Evolutionary conservation across 2,797 vertebrate species (phyloP).

Genomic region (Coranthus polyacanthus): DNA sequence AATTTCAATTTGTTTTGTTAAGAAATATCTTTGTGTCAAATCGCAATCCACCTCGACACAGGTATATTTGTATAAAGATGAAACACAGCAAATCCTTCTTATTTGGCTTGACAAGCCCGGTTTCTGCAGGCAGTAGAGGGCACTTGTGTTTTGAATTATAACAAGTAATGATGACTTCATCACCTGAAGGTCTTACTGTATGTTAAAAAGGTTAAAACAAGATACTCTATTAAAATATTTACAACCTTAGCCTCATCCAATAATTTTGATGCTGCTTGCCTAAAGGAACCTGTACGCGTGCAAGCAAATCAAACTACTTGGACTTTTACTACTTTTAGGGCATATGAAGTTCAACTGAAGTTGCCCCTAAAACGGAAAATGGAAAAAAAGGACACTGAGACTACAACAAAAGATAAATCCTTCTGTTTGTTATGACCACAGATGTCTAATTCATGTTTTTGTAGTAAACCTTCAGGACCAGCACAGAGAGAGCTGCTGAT

Average conservation of each 20-base stretch:
- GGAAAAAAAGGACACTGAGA: neutral
- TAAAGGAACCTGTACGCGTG: neutral
- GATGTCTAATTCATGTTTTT: neutral
- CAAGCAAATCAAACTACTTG: neutral
- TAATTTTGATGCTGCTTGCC: neutral
- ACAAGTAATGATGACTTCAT: constrained; percentile 7
- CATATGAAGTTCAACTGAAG: too few species aligned
- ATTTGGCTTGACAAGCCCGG: constrained; percentile 6
- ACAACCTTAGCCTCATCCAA: neutral
- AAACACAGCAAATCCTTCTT: constrained; percentile 4
- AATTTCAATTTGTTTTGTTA: too few species aligned
- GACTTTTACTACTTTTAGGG: neutral
- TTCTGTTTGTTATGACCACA: neutral
- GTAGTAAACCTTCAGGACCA: neutral
- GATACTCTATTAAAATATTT: constrained; percentile 6
- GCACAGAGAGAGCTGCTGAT: constrained; percentile 24
- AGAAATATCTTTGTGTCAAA: constrained; percentile 10
- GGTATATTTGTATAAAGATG: constrained; percentile 6
- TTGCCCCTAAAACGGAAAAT: too few species aligned
- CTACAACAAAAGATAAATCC: constrained; percentile 4
- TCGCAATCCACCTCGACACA: constrained; percentile 28
- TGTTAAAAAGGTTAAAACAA: neutral
- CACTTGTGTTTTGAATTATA: constrained; percentile 10
- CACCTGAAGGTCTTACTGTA: constrained; percentile 2
- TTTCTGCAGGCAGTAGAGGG: neutral